Evolutionary conservation across 23 tunicate species (phyloP).

Genomic region (Botrylloides violaceus): DNA sequence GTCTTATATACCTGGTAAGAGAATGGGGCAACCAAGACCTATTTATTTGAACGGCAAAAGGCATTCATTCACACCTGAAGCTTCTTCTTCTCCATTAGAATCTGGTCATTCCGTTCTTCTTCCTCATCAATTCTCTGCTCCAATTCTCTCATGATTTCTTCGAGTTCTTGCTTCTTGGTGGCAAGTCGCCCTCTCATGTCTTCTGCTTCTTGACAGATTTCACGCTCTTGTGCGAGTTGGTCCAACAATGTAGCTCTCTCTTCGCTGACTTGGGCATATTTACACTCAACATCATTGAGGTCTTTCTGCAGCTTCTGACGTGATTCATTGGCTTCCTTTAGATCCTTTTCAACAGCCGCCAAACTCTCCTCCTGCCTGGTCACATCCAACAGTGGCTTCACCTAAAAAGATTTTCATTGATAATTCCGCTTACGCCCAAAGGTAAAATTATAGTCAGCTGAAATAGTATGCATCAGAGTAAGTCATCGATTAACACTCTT

Average conservation of each 20-base stretch:
- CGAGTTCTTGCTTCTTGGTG: constrained; percentile 88
- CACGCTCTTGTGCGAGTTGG: constrained; percentile 54
- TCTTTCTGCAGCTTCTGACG: constrained; percentile 54
- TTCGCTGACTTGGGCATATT: constrained; percentile 64
- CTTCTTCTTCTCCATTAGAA: constrained; percentile 64
- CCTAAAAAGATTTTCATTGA: constrained; percentile 20
- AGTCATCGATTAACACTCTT: no score
- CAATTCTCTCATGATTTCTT: constrained; percentile 77
- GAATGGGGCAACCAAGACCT: neutral
- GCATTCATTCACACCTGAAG: constrained; percentile 28
- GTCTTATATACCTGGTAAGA: neutral
- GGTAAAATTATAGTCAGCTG: no score
- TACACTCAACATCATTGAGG: constrained; percentile 45
- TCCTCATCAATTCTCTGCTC: constrained; percentile 92
- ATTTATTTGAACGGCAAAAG: neutral
- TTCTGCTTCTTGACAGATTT: constrained; percentile 63
- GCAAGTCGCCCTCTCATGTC: constrained; percentile 76
- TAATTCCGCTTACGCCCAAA: no score
- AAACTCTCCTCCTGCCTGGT: constrained; percentile 91
- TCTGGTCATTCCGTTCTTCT: constrained; percentile 63
- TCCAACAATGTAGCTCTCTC: constrained; percentile 68
- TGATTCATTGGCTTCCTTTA: constrained; percentile 56
- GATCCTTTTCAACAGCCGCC: constrained; percentile 61
- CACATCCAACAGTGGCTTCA: constrained; percentile 94
- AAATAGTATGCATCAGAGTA: no score